phyloP scores from a whole-genome alignment of 2,888 invertebrate genomes.

The Coleophora flavipennella region DNA sequence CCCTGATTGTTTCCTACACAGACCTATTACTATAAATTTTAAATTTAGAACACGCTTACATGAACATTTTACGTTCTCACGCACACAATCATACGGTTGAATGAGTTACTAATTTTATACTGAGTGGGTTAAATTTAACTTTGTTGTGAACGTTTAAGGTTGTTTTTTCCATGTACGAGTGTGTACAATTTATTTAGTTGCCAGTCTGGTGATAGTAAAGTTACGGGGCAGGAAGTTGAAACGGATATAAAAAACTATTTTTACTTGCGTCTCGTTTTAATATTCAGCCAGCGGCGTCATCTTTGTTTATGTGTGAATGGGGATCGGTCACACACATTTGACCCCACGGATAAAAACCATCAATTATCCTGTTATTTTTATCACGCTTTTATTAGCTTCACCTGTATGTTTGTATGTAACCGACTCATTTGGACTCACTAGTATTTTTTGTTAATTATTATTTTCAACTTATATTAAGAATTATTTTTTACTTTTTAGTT shows the following conservation, averaged over 20 bases:
- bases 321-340: slow-evolving; percentile 25
- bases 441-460: too few relatives aligned
- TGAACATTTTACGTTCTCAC: slow-evolving; percentile 15
- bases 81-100: slow-evolving; percentile 20
- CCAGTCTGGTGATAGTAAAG: slow-evolving; percentile 26
- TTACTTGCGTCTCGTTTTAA: slow-evolving; percentile 55
- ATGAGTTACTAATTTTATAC: slow-evolving; percentile 25
- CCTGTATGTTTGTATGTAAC: too few relatives aligned
- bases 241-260: slow-evolving; percentile 45
- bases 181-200: too few relatives aligned
- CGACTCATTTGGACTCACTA: too few relatives aligned
- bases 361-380: too few relatives aligned
- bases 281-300: slow-evolving; percentile 31
- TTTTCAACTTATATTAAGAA: too few relatives aligned
- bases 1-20: slow-evolving; percentile 18
- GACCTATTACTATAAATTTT: slow-evolving; percentile 22
- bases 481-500: too few relatives aligned
- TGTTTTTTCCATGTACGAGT: slow-evolving; percentile 19
- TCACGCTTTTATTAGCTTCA: too few relatives aligned
- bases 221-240: slow-evolving; percentile 49
- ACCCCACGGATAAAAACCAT: slow-evolving; percentile 25
- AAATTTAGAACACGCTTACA: slow-evolving; percentile 32
- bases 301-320: slow-evolving; percentile 48
- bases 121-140: background rate
- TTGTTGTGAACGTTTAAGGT: slow-evolving; percentile 3